phyloP scores from a whole-genome alignment of 2,113 vertebrate species.

The Pelmatolapia mariae region DNA sequence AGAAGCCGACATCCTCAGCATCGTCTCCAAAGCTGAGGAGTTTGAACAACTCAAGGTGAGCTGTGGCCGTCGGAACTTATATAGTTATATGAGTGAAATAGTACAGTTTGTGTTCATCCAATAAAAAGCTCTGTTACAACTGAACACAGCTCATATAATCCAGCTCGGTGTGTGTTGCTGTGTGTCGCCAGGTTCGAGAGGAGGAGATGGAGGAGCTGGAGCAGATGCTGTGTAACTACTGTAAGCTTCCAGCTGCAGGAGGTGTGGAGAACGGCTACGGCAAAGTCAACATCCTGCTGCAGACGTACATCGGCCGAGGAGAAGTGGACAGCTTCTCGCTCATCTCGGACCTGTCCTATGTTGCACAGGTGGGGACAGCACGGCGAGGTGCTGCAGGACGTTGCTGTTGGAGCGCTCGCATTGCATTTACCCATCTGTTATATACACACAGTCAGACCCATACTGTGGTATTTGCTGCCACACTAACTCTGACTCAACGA shows the following conservation, averaged over 20 bases:
- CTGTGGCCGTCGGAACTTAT: not conserved
- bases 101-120: not conserved
- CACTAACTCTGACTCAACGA: not conserved
- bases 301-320: constrained; percentile 93
- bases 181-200: constrained; percentile 82
- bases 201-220: constrained; percentile 95
- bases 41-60: constrained; percentile 97
- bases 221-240: constrained; percentile 81
- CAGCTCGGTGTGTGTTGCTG: not conserved
- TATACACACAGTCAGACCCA: not conserved
- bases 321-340: constrained; percentile 98
- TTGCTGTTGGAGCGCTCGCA: not conserved
- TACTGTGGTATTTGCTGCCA: not conserved
- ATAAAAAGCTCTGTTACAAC: not conserved
- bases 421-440: not conserved
- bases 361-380: constrained; percentile 84
- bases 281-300: constrained; percentile 97
- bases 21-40: constrained; percentile 96
- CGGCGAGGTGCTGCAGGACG: not conserved
- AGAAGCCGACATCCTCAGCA: constrained; percentile 88
- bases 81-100: accelerated
- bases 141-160: not conserved
- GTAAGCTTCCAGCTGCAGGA: constrained; percentile 86
- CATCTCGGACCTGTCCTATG: constrained; percentile 93
- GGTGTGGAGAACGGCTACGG: constrained; percentile 96